Percentiles rank a stretch among this genome's conserved stretches.
Conservation (phyloP, 2,113 vertebrate species). For the Penelope pileata region DNA sequence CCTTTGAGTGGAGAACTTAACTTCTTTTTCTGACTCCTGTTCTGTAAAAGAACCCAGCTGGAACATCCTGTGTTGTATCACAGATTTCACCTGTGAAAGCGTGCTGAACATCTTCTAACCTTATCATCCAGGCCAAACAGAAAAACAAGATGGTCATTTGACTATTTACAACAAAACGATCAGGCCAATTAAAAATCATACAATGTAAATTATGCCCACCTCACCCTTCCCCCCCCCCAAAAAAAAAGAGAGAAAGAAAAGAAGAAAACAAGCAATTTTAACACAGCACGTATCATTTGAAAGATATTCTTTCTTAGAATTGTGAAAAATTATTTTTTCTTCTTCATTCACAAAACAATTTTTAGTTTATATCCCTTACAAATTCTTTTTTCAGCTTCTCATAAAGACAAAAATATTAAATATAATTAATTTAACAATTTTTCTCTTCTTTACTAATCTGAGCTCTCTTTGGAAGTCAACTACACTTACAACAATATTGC, state of each 20-base stretch:
- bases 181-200: not conserved
- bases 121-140: not conserved
- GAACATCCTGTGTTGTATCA: not conserved
- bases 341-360: not conserved
- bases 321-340: not conserved
- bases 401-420: not conserved
- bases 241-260: not conserved
- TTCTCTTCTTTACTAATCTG: not conserved
- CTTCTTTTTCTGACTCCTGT: not conserved
- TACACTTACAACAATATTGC: not conserved
- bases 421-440: not conserved
- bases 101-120: accelerated
- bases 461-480: not conserved
- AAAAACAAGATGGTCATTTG: not conserved
- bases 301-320: not conserved
- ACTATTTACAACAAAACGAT: not conserved
- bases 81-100: not conserved
- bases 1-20: not conserved
- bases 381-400: not conserved
- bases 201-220: not conserved
- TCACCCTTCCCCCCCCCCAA: no score
- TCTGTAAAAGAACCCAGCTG: not conserved
- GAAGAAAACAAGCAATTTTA: not conserved
- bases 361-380: not conserved
- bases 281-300: not conserved